These are phyloP conservation scores for Ectropis crepuscularia DNA, from an alignment of 2,888 invertebrate species.

Conservation along the genomic window DNA sequence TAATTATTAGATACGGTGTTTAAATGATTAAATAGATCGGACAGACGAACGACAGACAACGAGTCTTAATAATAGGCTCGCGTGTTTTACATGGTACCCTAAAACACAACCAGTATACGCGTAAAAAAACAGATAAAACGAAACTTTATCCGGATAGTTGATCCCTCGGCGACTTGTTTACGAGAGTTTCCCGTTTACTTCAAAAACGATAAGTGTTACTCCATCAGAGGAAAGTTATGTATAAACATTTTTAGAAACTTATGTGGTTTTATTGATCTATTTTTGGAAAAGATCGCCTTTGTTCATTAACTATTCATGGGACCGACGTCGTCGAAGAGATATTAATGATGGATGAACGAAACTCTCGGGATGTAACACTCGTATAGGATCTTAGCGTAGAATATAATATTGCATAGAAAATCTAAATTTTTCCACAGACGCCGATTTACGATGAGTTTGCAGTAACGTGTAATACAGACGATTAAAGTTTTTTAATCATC, in stretches of 20 bases:
- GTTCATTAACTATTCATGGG: conserved; percentile 13
- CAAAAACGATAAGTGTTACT: conserved; percentile 30
- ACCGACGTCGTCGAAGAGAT: conserved; percentile 3
- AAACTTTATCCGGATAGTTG: conserved; percentile 28
- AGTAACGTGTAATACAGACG: too few relatives aligned
- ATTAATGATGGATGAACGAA: conserved; percentile 6
- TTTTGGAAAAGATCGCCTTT: conserved; percentile 1
- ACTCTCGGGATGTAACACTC: neutral
- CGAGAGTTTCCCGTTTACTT: conserved; percentile 32
- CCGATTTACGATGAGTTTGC: too few relatives aligned
- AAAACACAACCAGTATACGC: conserved; percentile 19
- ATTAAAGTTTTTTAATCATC: too few relatives aligned
- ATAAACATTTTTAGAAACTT: conserved; percentile 2
- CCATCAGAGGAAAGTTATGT: conserved; percentile 10
- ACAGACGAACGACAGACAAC: too few relatives aligned
- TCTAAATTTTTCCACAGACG: neutral
- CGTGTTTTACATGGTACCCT: neutral
- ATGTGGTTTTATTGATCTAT: conserved; percentile 7
- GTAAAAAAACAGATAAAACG: conserved; percentile 38
- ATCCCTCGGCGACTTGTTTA: conserved; percentile 38
- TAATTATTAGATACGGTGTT: too few relatives aligned
- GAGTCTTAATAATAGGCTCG: too few relatives aligned
- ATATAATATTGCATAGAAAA: neutral
- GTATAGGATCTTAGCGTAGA: conserved; percentile 1
- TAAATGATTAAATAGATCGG: too few relatives aligned